These are phyloP conservation scores for Redunca redunca DNA, from an alignment of 2,113 vertebrate species.

Conservation along the genomic window DNA sequence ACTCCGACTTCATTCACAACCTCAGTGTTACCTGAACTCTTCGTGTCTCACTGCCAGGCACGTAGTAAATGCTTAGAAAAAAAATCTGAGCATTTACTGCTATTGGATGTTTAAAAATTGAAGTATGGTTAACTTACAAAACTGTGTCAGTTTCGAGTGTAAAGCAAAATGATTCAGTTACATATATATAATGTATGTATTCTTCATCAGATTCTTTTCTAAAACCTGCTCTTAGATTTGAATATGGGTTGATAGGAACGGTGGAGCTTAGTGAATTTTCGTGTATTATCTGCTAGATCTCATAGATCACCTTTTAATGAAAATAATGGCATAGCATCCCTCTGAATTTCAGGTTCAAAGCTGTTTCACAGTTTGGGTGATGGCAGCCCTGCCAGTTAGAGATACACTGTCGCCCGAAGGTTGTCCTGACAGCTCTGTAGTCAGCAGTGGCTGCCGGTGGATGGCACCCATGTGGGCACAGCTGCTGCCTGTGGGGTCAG, in stretches of 20 bases:
- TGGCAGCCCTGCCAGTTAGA: not conserved
- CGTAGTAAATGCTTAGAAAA: not conserved
- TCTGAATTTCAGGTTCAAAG: not conserved
- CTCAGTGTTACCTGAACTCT: not conserved
- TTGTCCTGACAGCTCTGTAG: not conserved
- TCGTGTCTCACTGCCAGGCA: not conserved
- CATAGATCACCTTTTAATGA: not conserved
- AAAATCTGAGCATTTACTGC: not conserved
- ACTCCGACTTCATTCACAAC: not conserved
- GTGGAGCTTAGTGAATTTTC: not conserved
- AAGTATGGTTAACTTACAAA: not conserved
- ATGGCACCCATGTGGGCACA: not conserved
- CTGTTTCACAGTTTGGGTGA: not conserved
- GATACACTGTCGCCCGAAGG: fast-evolving
- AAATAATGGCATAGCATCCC: not conserved
- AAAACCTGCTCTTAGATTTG: not conserved
- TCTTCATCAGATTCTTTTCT: not conserved
- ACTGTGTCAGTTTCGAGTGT: not conserved
- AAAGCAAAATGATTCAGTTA: not conserved
- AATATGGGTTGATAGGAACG: not conserved
- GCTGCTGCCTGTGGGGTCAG: not conserved
- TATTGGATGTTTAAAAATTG: not conserved
- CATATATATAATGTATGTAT: not conserved
- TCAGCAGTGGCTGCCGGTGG: not conserved
- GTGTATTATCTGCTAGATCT: not conserved